A percentile compares a stretch with the other conserved stretches of the same genome.
Evolutionary conservation across 2,797 vertebrate genomes (phyloP).

Genomic region (Muraenolepis orangiensis): DNA sequence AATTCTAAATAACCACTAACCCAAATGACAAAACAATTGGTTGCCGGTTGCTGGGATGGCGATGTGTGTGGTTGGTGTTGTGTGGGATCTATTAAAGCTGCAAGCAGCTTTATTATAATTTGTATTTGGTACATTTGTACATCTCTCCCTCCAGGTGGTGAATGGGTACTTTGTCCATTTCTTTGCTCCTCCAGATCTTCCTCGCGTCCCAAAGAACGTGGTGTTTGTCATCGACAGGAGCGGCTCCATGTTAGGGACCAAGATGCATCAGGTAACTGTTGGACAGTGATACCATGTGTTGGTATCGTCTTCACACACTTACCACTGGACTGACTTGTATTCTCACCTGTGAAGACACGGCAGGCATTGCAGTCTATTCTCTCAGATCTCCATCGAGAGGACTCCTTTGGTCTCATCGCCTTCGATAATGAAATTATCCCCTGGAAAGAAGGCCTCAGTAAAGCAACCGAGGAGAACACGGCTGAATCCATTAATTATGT

Average conservation of each 20-base stretch:
- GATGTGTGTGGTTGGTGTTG: too few species aligned
- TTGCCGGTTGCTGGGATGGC: too few species aligned
- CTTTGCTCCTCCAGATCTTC: slow-evolving; percentile 83
- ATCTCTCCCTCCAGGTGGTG: slow-evolving; percentile 73
- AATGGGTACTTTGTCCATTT: slow-evolving; percentile 95
- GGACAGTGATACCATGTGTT: background rate
- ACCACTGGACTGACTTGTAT: slow-evolving; percentile 6
- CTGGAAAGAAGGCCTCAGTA: slow-evolving; percentile 73
- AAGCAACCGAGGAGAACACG: slow-evolving; percentile 74
- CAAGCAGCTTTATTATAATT: too few species aligned
- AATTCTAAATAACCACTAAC: too few species aligned
- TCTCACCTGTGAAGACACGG: slow-evolving; percentile 68
- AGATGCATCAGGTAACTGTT: slow-evolving; percentile 75
- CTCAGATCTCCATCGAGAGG: slow-evolving; percentile 72
- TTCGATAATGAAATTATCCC: slow-evolving; percentile 53
- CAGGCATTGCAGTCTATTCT: slow-evolving; percentile 81
- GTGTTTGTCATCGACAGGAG: slow-evolving; percentile 88
- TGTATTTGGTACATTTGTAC: background rate
- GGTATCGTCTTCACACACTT: background rate
- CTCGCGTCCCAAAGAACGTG: slow-evolving; percentile 82
- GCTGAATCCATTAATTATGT: slow-evolving; percentile 65
- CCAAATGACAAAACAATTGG: too few species aligned
- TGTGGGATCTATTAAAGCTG: too few species aligned
- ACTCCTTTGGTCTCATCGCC: slow-evolving; percentile 78
- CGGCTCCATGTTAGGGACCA: slow-evolving; percentile 79